These are phyloP conservation scores for Strix occidentalis DNA, from an alignment of 2,797 vertebrate genomes.

Conservation along the genomic window DNA sequence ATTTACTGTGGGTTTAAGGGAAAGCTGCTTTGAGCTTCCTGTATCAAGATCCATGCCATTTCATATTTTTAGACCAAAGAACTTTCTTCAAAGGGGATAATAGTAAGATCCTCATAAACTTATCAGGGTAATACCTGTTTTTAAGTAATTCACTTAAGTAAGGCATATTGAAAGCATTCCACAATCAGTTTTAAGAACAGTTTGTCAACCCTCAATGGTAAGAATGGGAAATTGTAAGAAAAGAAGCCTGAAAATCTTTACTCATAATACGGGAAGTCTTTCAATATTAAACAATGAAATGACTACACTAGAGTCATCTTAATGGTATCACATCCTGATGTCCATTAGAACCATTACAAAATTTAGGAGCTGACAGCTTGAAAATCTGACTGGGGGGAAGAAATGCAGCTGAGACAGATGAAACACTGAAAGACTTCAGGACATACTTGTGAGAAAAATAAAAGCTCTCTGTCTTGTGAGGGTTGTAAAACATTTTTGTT, in stretches of 20 bases:
- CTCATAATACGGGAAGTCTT: constrained; percentile 25
- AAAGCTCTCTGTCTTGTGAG: not conserved
- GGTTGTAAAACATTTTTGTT: not conserved
- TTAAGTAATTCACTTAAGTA: not conserved
- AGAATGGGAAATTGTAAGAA: constrained; percentile 25
- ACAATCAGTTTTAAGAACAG: not conserved
- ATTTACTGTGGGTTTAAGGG: not conserved
- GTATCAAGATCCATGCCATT: not conserved
- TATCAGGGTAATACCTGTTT: not conserved
- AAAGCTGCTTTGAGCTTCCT: not conserved
- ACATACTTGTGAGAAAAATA: not conserved
- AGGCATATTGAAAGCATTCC: not conserved
- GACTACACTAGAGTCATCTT: constrained; percentile 12
- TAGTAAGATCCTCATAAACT: not conserved
- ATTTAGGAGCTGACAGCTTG: constrained; percentile 6
- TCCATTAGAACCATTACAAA: constrained; percentile 45
- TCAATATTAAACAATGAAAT: constrained; percentile 48
- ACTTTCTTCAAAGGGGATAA: not conserved
- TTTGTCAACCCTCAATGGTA: not conserved
- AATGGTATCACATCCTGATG: constrained; percentile 29
- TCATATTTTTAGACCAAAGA: not conserved
- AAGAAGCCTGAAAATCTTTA: constrained; percentile 18
- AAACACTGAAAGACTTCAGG: not conserved
- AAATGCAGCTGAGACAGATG: not conserved
- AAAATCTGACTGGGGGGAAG: not conserved